phyloP scores from a whole-genome alignment of 2,113 vertebrate species.

The Eurystomus gularis region DNA sequence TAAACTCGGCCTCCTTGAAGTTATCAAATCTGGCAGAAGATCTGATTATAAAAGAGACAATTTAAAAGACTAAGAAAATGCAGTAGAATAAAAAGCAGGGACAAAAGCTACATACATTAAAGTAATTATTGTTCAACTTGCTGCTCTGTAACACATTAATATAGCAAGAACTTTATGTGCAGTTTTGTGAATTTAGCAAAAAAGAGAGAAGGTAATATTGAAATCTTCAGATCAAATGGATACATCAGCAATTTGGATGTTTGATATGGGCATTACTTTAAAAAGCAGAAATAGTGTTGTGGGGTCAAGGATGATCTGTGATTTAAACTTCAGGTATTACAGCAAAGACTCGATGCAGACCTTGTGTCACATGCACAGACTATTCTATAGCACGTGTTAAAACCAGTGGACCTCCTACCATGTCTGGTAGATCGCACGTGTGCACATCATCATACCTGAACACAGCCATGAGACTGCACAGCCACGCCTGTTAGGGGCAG shows the following conservation, averaged over 20 bases:
- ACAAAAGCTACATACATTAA: slow-evolving; percentile 31
- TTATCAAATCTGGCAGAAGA: slow-evolving; percentile 21
- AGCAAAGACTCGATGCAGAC: not conserved
- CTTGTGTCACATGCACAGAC: not conserved
- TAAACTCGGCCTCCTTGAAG: slow-evolving; percentile 26
- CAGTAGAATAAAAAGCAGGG: not conserved
- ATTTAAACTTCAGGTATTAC: not conserved
- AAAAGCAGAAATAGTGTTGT: not conserved
- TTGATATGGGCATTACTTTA: not conserved
- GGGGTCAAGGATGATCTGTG: not conserved
- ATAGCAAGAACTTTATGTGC: not conserved
- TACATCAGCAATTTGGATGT: not conserved
- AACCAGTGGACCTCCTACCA: not conserved
- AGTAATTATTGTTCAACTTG: slow-evolving; percentile 10
- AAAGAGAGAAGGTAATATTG: not conserved
- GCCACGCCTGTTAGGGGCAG: not conserved
- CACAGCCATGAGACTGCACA: not conserved
- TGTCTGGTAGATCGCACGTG: not conserved
- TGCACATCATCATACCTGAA: not conserved
- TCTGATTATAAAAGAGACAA: not conserved
- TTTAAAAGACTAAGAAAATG: slow-evolving; percentile 17
- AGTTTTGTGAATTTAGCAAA: not conserved
- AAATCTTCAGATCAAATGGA: not conserved
- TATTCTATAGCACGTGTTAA: not conserved
- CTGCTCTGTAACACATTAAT: not conserved